These are phyloP conservation scores for Syndactyla subalaris DNA, from an alignment of 2,797 vertebrate genomes.

Conservation along the genomic window DNA sequence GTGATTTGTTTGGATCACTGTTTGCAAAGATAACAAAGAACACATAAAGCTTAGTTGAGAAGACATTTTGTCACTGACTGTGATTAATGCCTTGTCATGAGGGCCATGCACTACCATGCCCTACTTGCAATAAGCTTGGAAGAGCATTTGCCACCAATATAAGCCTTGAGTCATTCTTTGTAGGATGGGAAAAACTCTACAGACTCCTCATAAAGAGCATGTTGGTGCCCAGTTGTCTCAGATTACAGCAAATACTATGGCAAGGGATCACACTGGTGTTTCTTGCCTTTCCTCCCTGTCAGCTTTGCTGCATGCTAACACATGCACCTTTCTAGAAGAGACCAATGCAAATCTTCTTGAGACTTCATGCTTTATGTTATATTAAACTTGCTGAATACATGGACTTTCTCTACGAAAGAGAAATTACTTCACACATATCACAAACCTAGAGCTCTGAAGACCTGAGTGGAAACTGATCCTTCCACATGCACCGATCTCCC, in stretches of 20 bases:
- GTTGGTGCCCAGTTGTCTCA: neutral
- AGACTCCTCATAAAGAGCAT: neutral
- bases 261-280: neutral
- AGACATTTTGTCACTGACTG: neutral
- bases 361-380: neutral
- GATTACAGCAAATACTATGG: neutral
- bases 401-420: neutral
- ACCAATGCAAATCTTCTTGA: neutral
- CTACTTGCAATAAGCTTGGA: neutral
- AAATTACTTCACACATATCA: neutral
- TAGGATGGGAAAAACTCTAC: neutral
- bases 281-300: neutral
- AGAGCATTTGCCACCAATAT: neutral
- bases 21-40: neutral
- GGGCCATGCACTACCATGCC: neutral
- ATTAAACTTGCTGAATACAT: neutral
- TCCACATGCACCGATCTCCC: neutral
- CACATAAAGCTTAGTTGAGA: neutral
- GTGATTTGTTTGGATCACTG: neutral
- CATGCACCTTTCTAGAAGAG: neutral
- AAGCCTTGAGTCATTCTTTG: neutral
- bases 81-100: neutral
- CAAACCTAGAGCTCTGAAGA: neutral
- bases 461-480: neutral
- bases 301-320: neutral